A percentile compares a stretch with the other conserved stretches of the same genome.
Evolutionary conservation across 2,113 vertebrate genomes (phyloP).

Genomic region (Malurus cyaneus): DNA sequence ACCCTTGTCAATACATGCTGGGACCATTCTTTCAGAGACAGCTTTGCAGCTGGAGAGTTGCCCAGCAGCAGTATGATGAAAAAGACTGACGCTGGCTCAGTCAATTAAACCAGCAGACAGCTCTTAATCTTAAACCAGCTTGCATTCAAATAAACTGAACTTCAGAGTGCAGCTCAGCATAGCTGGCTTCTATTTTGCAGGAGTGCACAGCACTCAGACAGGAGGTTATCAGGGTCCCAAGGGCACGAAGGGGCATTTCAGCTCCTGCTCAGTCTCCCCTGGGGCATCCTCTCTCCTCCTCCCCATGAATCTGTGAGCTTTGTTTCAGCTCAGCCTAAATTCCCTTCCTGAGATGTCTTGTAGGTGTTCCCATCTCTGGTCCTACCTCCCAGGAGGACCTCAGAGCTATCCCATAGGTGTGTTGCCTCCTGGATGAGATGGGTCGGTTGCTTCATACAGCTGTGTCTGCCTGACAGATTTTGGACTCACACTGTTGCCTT

Average conservation of each 20-base stretch:
- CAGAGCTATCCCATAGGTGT: neutral
- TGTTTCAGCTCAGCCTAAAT: neutral
- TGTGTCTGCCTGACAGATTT: neutral
- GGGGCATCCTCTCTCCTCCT: neutral
- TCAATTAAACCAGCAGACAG: slow-evolving; percentile 23
- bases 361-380: neutral
- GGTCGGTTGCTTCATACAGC: fast-evolving
- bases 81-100: neutral
- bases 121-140: neutral
- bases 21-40: slow-evolving; percentile 7
- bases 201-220: neutral
- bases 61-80: neutral
- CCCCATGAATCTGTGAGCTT: fast-evolving
- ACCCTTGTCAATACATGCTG: neutral
- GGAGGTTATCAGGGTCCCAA: neutral
- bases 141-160: neutral
- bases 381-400: neutral
- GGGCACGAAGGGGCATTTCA: fast-evolving
- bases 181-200: neutral
- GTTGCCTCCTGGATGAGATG: neutral
- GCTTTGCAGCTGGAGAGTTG: slow-evolving; percentile 35
- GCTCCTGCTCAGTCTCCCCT: neutral
- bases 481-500: neutral
- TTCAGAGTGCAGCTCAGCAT: neutral
- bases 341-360: neutral